A percentile compares a stretch with the other conserved stretches of the same genome.
These are phyloP conservation scores for Darevskia mixta DNA, from an alignment of 2,797 vertebrate species.

Conservation along the genomic window DNA sequence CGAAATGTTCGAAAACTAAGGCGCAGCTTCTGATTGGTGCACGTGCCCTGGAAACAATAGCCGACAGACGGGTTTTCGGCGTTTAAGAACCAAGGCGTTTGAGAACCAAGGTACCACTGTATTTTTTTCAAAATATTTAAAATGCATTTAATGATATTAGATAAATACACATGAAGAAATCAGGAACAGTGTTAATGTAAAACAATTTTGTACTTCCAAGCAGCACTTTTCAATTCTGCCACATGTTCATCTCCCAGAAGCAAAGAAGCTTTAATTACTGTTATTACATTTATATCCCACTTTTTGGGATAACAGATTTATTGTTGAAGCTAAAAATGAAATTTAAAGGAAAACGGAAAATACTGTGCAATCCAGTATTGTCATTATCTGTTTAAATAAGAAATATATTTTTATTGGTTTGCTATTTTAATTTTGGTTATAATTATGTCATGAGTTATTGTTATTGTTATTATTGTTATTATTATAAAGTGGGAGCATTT, in stretches of 20 bases:
- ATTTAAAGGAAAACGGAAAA: neutral
- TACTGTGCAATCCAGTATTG: neutral
- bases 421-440: neutral
- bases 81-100: no score
- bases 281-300: no score
- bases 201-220: neutral
- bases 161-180: neutral
- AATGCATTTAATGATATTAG: neutral
- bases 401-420: neutral
- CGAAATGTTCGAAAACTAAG: no score
- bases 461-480: no score
- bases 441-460: neutral
- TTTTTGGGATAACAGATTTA: neutral
- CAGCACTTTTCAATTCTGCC: neutral
- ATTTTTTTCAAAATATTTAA: slow-evolving; percentile 1
- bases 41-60: no score
- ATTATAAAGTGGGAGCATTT: no score
- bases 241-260: neutral
- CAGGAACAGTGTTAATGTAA: neutral
- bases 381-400: neutral
- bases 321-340: neutral
- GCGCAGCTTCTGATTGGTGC: no score
- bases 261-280: neutral
- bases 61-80: no score
- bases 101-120: neutral